Conservation (phyloP, 2,888 invertebrate genomes). For the Clostera curtula region DNA sequence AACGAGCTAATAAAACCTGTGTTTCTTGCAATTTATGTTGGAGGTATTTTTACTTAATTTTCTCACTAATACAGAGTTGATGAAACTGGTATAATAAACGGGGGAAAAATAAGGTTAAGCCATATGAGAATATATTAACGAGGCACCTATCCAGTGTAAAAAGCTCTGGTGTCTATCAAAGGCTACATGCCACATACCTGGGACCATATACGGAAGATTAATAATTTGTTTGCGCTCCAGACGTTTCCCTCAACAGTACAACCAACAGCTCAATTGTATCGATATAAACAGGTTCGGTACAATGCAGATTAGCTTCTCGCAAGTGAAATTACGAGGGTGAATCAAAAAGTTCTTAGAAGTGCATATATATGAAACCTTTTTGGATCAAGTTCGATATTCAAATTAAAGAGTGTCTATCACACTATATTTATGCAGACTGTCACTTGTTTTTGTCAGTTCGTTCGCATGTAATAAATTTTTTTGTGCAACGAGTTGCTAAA, state of each 20-base stretch:
- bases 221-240: conserved; percentile 58
- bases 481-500: no score
- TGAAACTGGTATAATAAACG: conserved; percentile 19
- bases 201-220: conserved; percentile 49
- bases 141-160: conserved; percentile 36
- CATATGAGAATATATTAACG: conserved; percentile 48
- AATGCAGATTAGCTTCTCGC: conserved; percentile 52
- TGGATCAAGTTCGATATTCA: no score
- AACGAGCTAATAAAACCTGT: neutral
- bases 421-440: no score
- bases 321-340: conserved; percentile 49
- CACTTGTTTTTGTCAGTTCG: no score
- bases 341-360: no score
- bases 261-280: conserved; percentile 39
- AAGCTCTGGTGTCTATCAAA: conserved; percentile 39
- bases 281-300: conserved; percentile 46
- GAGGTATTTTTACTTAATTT: conserved; percentile 7
- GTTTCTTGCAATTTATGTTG: neutral
- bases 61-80: conserved; percentile 15
- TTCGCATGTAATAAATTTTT: no score
- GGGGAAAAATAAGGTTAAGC: conserved; percentile 39
- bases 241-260: conserved; percentile 38
- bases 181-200: conserved; percentile 41
- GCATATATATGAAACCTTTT: no score
- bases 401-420: no score